phyloP scores from a whole-genome alignment of 2,113 vertebrate species.

The Coreoperca whiteheadi region DNA sequence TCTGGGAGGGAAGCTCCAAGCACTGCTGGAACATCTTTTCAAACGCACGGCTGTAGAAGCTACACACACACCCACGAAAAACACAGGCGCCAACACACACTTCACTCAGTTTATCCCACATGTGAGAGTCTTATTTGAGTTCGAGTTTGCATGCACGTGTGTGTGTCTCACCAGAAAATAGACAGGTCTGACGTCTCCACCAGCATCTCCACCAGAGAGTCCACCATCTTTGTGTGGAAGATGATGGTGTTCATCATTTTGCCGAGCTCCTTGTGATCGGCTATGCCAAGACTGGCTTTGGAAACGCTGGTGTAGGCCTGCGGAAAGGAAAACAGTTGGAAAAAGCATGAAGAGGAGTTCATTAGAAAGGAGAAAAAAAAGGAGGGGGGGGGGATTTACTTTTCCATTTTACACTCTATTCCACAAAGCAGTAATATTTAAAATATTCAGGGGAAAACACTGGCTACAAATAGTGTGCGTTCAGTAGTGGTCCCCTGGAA shows the following conservation, averaged over 20 bases:
- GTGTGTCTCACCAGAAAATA: slow-evolving; percentile 92
- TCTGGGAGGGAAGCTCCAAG: slow-evolving; percentile 98
- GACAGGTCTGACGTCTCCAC: slow-evolving; percentile 98
- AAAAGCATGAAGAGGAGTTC: neutral
- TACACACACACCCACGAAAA: slow-evolving; percentile 63
- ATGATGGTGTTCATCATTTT: slow-evolving; percentile 99
- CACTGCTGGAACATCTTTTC: slow-evolving; percentile 99
- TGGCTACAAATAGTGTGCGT: neutral
- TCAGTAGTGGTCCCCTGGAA: neutral
- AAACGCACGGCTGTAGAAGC: slow-evolving; percentile 99
- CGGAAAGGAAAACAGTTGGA: neutral
- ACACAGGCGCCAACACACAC: neutral
- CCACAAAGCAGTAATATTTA: neutral
- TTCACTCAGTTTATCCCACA: neutral
- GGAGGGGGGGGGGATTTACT: too few species aligned
- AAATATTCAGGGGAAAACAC: neutral
- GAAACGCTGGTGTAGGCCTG: slow-evolving; percentile 98
- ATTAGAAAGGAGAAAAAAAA: neutral
- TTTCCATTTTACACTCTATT: neutral
- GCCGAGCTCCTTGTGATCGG: slow-evolving; percentile 97
- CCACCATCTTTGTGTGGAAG: slow-evolving; percentile 99
- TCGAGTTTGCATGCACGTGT: neutral
- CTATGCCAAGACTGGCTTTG: slow-evolving; percentile 94
- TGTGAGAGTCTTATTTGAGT: neutral
- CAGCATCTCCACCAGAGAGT: slow-evolving; percentile 99